A percentile compares a stretch with the other conserved stretches of the same genome.
These are phyloP conservation scores for Eumacrocentrus americanus DNA, from an alignment of 2,888 invertebrate species.

Conservation along the genomic window DNA sequence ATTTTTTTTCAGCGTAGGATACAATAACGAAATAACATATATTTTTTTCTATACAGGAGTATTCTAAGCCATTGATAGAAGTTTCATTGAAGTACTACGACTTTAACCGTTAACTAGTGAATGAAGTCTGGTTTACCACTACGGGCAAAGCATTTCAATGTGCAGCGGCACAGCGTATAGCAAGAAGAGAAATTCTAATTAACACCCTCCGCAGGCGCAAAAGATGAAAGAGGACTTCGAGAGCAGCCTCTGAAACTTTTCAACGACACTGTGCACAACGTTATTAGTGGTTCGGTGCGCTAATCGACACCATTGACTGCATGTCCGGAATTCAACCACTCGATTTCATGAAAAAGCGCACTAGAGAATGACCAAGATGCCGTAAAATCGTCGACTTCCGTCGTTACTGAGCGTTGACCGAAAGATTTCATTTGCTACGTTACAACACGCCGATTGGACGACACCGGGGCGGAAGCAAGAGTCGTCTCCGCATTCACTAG, in stretches of 20 bases:
- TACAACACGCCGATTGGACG: background rate
- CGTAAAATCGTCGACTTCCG: background rate
- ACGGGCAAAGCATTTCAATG: background rate
- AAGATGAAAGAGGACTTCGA: background rate
- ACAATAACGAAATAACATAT: too few relatives aligned
- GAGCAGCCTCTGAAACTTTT: background rate
- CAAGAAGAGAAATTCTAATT: background rate
- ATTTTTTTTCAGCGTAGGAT: too few relatives aligned
- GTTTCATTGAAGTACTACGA: background rate
- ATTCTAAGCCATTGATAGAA: too few relatives aligned
- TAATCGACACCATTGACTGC: background rate
- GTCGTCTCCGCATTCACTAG: conserved; percentile 13
- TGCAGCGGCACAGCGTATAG: background rate
- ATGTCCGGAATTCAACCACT: background rate
- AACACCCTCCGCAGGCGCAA: background rate
- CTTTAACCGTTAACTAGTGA: background rate
- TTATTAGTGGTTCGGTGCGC: background rate
- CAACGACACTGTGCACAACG: background rate
- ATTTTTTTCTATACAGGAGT: too few relatives aligned
- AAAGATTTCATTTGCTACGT: background rate
- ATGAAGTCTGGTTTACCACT: background rate
- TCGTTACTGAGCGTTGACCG: background rate
- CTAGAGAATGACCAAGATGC: background rate
- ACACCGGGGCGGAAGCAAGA: background rate
- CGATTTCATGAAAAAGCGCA: background rate